These are phyloP conservation scores for Isichthys henryi DNA, from an alignment of 2,113 vertebrate genomes.

Conservation along the genomic window DNA sequence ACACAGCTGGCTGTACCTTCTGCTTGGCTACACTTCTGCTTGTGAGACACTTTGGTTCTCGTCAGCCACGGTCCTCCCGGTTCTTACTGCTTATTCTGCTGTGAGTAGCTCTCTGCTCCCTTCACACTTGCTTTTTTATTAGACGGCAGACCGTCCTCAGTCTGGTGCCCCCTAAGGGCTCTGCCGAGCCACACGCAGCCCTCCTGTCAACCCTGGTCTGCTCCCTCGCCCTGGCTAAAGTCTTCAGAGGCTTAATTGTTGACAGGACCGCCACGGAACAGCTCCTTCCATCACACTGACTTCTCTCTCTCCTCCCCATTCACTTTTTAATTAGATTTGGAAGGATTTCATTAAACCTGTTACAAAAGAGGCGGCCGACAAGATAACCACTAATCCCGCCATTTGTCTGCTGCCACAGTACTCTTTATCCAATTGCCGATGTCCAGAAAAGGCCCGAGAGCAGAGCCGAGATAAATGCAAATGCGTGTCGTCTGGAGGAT, in stretches of 20 bases:
- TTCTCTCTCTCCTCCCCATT: constrained; percentile 3
- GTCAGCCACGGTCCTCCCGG: background rate
- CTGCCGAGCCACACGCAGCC: background rate
- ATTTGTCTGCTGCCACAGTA: constrained; percentile 15
- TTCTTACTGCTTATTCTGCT: background rate
- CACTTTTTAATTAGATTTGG: constrained; percentile 25
- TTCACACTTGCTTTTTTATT: background rate
- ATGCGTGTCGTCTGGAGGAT: constrained; percentile 4
- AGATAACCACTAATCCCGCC: constrained; percentile 25
- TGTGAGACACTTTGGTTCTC: background rate
- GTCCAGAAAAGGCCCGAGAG: background rate
- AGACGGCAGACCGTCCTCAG: background rate
- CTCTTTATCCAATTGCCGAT: background rate
- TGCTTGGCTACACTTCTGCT: background rate
- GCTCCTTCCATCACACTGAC: constrained; percentile 15
- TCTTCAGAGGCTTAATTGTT: constrained; percentile 15
- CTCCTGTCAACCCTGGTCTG: background rate
- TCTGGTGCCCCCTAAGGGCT: background rate
- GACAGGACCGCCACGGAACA: constrained; percentile 5
- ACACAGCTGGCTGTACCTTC: background rate
- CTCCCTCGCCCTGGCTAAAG: background rate
- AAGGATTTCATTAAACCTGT: constrained; percentile 30
- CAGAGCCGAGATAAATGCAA: constrained; percentile 4
- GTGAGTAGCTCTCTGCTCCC: background rate
- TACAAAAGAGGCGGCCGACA: constrained; percentile 21